These are phyloP conservation scores for Artemia sinica DNA, from an alignment of 2,888 invertebrate genomes.

Conservation along the genomic window DNA sequence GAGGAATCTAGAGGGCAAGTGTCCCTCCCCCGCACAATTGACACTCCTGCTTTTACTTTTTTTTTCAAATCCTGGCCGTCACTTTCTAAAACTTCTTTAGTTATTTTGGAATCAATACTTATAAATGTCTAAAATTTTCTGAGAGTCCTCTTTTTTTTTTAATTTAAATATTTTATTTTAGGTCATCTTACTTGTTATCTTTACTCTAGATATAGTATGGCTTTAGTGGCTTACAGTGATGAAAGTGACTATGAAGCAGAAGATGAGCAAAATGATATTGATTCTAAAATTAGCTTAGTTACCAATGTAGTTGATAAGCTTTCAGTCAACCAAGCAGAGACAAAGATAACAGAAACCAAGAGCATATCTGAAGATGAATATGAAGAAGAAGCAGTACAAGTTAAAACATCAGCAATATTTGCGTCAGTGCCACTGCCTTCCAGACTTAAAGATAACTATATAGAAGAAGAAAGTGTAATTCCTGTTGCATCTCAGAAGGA, in stretches of 20 bases:
- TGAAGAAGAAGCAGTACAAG: neutral
- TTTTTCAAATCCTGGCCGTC: too few relatives aligned
- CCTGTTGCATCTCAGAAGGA: neutral
- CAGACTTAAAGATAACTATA: neutral
- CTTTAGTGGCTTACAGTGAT: slow-evolving; percentile 1
- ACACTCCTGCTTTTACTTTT: too few relatives aligned
- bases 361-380: slow-evolving; percentile 7
- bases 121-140: too few relatives aligned
- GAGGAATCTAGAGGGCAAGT: too few relatives aligned
- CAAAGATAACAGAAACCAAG: too few relatives aligned
- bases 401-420: neutral
- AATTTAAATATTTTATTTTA: neutral
- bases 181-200: neutral
- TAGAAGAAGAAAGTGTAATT: neutral
- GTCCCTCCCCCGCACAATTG: too few relatives aligned
- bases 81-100: too few relatives aligned
- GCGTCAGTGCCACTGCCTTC: neutral
- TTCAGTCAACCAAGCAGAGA: too few relatives aligned
- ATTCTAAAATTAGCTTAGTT: too few relatives aligned
- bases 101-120: too few relatives aligned
- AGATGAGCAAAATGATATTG: neutral
- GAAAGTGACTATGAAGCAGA: slow-evolving; percentile 4
- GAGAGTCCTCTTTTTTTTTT: too few relatives aligned
- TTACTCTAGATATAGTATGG: neutral
- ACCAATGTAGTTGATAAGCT: too few relatives aligned